These are phyloP conservation scores for Carcharodon carcharias DNA, from an alignment of 2,797 vertebrate genomes.

Conservation along the genomic window DNA sequence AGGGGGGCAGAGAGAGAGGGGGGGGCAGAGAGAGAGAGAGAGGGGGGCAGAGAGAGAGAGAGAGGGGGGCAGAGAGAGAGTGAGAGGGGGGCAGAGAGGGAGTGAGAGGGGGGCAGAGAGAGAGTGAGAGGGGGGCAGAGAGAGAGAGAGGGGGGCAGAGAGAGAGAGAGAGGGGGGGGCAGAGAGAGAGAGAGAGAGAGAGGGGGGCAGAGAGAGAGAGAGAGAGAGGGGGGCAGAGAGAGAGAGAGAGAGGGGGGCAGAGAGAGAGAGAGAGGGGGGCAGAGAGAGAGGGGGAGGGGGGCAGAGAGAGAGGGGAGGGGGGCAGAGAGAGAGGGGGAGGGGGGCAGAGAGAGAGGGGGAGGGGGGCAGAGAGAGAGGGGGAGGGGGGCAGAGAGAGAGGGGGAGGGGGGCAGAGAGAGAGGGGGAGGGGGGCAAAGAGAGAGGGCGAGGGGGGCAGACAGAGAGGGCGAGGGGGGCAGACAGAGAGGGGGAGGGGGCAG, in stretches of 20 bases:
- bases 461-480: neutral
- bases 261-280: no score
- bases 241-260: no score
- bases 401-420: accelerated
- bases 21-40: no score
- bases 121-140: neutral
- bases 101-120: neutral
- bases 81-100: neutral
- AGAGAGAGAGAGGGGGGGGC: neutral
- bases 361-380: neutral
- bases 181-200: neutral
- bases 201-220: neutral
- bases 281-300: no score
- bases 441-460: no score
- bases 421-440: neutral
- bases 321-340: neutral
- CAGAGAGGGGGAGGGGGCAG: neutral
- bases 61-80: no score
- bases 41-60: neutral
- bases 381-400: neutral
- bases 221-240: neutral
- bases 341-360: neutral
- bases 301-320: neutral
- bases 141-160: neutral
- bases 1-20: no score